Base-by-base conservation (phyloP, 2,113 vertebrate genomes). In the Zosterops hypoxanthus region DNA sequence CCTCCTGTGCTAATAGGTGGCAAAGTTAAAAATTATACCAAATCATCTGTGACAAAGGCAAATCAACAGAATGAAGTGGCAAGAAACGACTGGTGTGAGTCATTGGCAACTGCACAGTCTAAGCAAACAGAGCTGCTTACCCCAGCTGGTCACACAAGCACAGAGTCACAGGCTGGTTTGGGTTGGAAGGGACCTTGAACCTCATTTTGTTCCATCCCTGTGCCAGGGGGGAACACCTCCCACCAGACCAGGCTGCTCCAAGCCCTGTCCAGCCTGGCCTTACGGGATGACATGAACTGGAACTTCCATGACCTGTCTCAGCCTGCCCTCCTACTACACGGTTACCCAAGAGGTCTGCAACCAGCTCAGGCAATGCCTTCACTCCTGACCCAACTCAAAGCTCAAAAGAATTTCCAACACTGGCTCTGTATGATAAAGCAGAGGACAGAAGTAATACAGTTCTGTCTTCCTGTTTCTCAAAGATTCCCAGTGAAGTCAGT, bases 251-350 rank as follows among this genome's bases (percentile, higher is more conserved):
- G 18, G 68, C 33, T 73, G 68, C 69, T 59, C 19, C 52, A 39
- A 44, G 36, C 20, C 69, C 31, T 0, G 1, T 59, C 46, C 78
- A 75, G 4, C 41, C 61, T 15, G 33, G 52, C 20, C 39, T 24
- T 16, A 17, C 0, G 20, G 53, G 46, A 68, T n/a, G 26, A 44
- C 3, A 55, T 20, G 53, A 55, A 55, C 53, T 55, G 53, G 20
- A 49, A 36, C 31, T 59, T 4, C 16, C 4, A 11, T 13, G 12
- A 70, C 56, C 50, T 53, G 13, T 12, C 46, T 1, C 29, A 41
- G 25, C 31, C 63, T 41, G 44, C n/a, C 28, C 46, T 56, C 19
- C 55, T 22, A 28, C 52, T 31, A 6, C 8, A 63, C 0, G 0
- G 20, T 18, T 55, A 80, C 57, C 18, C 49, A 73, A 56, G 52